Base-by-base conservation (phyloP, 2,113 vertebrate genomes). In the Anoura caudifer region DNA sequence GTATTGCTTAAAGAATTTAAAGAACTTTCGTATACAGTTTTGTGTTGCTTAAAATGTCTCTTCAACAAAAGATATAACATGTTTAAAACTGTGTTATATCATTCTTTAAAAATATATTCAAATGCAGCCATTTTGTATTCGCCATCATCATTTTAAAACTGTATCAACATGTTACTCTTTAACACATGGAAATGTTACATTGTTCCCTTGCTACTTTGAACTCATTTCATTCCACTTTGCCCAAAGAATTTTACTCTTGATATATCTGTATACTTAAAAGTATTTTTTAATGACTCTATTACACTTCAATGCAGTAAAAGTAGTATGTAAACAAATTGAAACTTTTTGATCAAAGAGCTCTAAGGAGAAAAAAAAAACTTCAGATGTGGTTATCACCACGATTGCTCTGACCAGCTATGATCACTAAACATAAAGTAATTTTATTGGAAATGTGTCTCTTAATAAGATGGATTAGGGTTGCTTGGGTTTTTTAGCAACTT, bases 1-100 rank as follows among this genome's bases (percentile, higher is more conserved):
- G 16, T 90, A 73, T 87, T 80, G 17, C 70, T 92, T 43, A 87
- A 94, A 90, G 16, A 84, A 72, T 76, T 84, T 56, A n/a, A 95
- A 93, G 93, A 56, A 52, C 50, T 80, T 94, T 94, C 33, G 81
- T 79, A 59, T 56, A 72, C 7, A 85, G 11, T 89, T 90, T 93
- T 76, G 47, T 24, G 15, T 79, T 95, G 87, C 52, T 97, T 80
- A 80, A 84, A 93, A 79, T 69, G 19, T 61, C 47, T 89, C 83
- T 77, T 95, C 22, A 67, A 77, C 52, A 61, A 73, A 89, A 94
- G 56, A 80, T 41, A 7, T 16, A 54, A 63, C 59, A 72, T 28
- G 82, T 94, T 12, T 41, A 86, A 93, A 65, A 19, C 63, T 22
- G 63, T 38, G 19, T 95, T 85, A 33, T 2, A 50, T 61, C 33